Evolutionary conservation across 2,888 invertebrate genomes (phyloP), one percentile per base, ranked within the genome.

Genomic region (Pristionchus exspectatus): DNA sequence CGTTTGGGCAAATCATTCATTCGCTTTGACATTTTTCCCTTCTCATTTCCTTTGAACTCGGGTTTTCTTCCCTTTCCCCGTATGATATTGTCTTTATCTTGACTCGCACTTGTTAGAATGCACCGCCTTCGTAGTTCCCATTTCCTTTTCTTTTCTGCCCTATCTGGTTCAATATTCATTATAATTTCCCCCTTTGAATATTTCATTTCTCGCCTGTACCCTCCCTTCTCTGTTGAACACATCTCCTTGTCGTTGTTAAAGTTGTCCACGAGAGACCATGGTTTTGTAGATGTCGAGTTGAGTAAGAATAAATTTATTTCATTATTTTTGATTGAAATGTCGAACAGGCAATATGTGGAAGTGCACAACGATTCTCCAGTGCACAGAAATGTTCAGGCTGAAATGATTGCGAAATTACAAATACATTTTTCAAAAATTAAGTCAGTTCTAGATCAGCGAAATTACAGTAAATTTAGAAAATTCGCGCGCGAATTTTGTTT

Each of bases 181-280:
- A 44, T 77, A 44, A 44, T 33, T 30, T n/a, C n/a, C 77, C 77
- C 77, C 77, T 44, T 77, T 44, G 24, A n/a, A 44, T 50, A 77
- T 2, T 33, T 14, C 21, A n/a, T 69, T n/a, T 44, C 44, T n/a
- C 38, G 77, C n/a, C 77, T 77, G 77, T 77, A 77, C 44, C 77
- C 77, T 77, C n/a, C 30, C 77, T 77, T 77, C 77, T 7, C 77
- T 77, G 77, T 77, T 77, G 77, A 77, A 77, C 77, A 77, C 77
- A 77, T 77, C 77, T 50, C 77, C 77, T 30, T 16, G 21, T 30
- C 77, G 77, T 77, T 77, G 77, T 77, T 77, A 77, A 77, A n/a
- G 38, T 77, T 77, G 77, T 77, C 77, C 77, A 77, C 77, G 77
- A 77, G 44, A 77, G 77, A 77, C 44, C 77, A 77, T 77, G 77